Base-by-base conservation (phyloP, 2,888 invertebrate species). In the Stenurella melanura region DNA sequence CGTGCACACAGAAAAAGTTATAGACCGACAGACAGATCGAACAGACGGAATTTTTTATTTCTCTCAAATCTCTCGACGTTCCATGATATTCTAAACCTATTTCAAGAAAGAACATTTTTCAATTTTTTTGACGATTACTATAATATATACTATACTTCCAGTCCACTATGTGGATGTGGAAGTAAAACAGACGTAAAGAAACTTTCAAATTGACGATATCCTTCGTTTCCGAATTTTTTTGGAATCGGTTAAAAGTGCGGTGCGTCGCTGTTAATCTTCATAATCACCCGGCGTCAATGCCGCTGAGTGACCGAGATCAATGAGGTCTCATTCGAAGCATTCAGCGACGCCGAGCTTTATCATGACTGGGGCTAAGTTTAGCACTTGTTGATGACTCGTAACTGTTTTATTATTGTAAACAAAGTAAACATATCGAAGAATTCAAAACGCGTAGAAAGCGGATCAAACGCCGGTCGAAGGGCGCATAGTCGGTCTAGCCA, bases 371-470 rank as follows among this genome's bases (percentile, higher is more conserved):
- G 30, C 70, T 54, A 71, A 60, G 71, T 58, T 38, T 71, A 66
- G 71, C 78, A 78, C 79, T 79, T 79, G 77, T 79, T 75, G 78
- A 76, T 34, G 63, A 69, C 56, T 63, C 61, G 30, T 34, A 61
- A 34, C 61, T 34, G 61, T 63, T 63, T 63, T 63, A 63, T 63
- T 63, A 63, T 63, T 63, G 30, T 63, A 63, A 63, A 63, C 34
- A 63, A 63, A 63, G 61, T 63, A 34, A 63, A 63, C 61, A 63
- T 63, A 63, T 63, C 61, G 61, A 34, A 30, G 34, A 63, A 63
- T 63, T 63, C 61, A 30, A 63, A 63, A 30, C 61, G 61, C 61
- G 61, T 34, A 34, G 61, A 63, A 30, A 30, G 56, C 38, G 73
- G 76, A 73, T 76, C 76, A 76, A 73, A 68, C 57, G 68, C 76